These are phyloP conservation scores for Centroberyx gerrardi DNA, from an alignment of 2,797 vertebrate genomes.

Conservation along the genomic window DNA sequence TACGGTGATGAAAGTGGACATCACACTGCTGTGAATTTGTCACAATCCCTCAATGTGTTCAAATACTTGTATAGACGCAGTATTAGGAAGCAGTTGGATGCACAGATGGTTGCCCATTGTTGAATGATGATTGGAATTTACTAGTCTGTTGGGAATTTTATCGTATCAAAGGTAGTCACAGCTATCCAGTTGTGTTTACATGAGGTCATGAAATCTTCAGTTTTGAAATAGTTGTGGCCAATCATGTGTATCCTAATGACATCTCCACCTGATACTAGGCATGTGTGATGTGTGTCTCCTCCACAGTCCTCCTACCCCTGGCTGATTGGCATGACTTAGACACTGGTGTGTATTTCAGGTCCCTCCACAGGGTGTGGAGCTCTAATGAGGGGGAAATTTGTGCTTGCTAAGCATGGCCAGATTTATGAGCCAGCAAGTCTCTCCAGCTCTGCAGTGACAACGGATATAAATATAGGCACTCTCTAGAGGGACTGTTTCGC, in stretches of 20 bases:
- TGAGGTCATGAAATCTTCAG: slow-evolving; percentile 1
- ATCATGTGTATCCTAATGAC: slow-evolving; percentile 8
- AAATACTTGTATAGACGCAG: neutral
- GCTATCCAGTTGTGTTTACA: neutral
- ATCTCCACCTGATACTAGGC: slow-evolving; percentile 12
- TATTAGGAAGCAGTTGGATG: slow-evolving; percentile 10
- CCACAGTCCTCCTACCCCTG: slow-evolving; percentile 14
- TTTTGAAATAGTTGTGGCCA: slow-evolving; percentile 12
- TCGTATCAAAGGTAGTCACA: neutral
- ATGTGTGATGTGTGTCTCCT: neutral
- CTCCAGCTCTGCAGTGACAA: slow-evolving; percentile 73
- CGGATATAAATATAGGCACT: slow-evolving; percentile 77
- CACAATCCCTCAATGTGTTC: slow-evolving; percentile 18
- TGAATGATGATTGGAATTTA: slow-evolving; percentile 10
- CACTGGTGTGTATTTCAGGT: slow-evolving; percentile 65
- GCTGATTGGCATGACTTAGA: slow-evolving; percentile 53
- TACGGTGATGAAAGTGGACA: slow-evolving; percentile 53
- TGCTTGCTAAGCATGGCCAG: slow-evolving; percentile 79
- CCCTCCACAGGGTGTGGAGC: slow-evolving; percentile 62
- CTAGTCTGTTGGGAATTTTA: neutral
- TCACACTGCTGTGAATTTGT: slow-evolving; percentile 31
- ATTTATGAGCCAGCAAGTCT: slow-evolving; percentile 76
- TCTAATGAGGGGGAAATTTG: slow-evolving; percentile 78
- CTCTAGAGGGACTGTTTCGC: slow-evolving; percentile 57
- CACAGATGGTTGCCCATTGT: neutral